Percentiles rank a stretch among this genome's conserved stretches.
Evolutionary conservation across 2,113 vertebrate genomes (phyloP).

Genomic region (Tragelaphus strepsiceros): DNA sequence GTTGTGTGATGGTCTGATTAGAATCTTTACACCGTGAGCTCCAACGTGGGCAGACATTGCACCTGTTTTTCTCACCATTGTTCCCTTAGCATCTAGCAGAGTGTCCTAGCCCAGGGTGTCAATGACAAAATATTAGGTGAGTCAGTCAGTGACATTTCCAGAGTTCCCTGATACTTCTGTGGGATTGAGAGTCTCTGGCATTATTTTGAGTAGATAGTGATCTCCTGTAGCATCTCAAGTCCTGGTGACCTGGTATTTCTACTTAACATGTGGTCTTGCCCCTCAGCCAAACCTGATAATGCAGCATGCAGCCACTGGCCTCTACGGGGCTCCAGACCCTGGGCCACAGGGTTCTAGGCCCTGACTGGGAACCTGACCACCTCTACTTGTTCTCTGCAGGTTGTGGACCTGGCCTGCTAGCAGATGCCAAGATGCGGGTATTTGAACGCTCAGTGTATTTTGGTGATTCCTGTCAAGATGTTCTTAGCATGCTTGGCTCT

Average conservation of each 20-base stretch:
- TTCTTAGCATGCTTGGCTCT: conserved; percentile 93
- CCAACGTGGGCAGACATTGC: background rate
- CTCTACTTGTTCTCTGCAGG: conserved; percentile 78
- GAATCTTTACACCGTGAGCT: background rate
- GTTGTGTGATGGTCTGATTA: background rate
- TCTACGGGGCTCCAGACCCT: background rate
- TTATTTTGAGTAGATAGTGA: conserved; percentile 8
- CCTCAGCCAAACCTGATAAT: background rate
- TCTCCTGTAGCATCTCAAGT: background rate
- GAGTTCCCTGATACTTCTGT: background rate
- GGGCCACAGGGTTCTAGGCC: background rate
- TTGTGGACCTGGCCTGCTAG: conserved; percentile 89
- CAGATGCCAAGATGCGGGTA: conserved; percentile 93
- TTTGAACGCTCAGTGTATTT: conserved; percentile 95
- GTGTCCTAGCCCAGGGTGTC: background rate
- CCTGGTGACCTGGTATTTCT: background rate
- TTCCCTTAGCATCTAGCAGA: background rate
- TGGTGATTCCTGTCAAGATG: conserved; percentile 97
- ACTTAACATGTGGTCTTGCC: background rate
- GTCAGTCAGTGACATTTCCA: background rate
- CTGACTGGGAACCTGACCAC: background rate
- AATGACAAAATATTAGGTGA: background rate
- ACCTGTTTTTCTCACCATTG: background rate
- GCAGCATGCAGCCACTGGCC: background rate
- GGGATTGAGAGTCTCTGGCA: background rate